A percentile compares a stretch with the other conserved stretches of the same genome.
These are phyloP conservation scores for Pseudomyrmex cubaensis DNA, from an alignment of 1,140 invertebrate genomes.

Conservation along the genomic window DNA sequence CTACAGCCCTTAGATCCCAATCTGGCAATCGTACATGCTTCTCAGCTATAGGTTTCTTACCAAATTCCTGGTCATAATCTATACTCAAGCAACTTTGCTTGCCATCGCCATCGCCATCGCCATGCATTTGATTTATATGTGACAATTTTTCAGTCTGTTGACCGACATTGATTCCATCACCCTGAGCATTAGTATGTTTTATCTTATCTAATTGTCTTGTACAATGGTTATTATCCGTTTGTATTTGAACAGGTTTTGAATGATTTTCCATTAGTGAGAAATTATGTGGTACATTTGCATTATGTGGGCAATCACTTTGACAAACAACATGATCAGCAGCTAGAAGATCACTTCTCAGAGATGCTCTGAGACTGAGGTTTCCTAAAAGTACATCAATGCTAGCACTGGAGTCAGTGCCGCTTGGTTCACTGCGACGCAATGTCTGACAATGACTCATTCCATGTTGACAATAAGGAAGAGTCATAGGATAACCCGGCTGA, in stretches of 20 bases:
- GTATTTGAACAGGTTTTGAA: constrained; percentile 19
- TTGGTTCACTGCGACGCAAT: constrained; percentile 75
- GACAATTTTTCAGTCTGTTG: constrained; percentile 55
- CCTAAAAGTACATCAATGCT: constrained; percentile 80
- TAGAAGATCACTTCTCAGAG: constrained; percentile 78
- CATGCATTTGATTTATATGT: constrained; percentile 28
- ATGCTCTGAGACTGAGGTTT: constrained; percentile 79
- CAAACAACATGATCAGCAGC: constrained; percentile 74
- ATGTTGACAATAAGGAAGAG: constrained; percentile 64
- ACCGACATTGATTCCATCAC: constrained; percentile 61
- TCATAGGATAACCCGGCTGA: constrained; percentile 69
- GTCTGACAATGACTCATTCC: constrained; percentile 68
- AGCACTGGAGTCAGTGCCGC: constrained; percentile 78
- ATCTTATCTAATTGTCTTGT: constrained; percentile 3
- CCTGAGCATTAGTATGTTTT: constrained; percentile 39
- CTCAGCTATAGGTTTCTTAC: constrained; percentile 49
- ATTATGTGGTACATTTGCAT: constrained; percentile 22
- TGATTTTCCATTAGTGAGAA: constrained; percentile 35
- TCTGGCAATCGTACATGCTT: constrained; percentile 75
- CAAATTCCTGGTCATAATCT: constrained; percentile 78
- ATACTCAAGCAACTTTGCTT: constrained; percentile 72
- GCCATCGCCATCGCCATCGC: constrained; percentile 66
- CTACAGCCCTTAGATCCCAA: constrained; percentile 82
- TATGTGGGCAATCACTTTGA: constrained; percentile 71
- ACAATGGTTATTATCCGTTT: constrained; percentile 1